Evolutionary conservation across 2,797 vertebrate genomes (phyloP).

Genomic region (Lagorchestes hirsutus): DNA sequence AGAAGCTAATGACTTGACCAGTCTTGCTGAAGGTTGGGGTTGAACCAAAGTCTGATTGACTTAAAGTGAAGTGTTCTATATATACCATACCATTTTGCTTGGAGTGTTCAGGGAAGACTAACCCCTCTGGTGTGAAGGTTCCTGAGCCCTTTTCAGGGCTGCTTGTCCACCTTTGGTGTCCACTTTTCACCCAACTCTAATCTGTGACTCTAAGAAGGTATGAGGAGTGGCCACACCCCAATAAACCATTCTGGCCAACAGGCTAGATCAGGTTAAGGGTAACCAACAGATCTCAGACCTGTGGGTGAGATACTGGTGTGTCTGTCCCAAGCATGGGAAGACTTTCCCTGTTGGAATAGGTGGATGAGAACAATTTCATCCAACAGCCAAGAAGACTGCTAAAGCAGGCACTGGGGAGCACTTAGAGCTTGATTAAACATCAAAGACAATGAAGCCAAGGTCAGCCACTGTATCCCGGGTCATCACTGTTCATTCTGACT

Average conservation of each 20-base stretch:
- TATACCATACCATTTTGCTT: background rate
- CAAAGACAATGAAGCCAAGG: background rate
- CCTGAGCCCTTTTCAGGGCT: background rate
- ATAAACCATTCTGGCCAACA: background rate
- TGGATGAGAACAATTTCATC: background rate
- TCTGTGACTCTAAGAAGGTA: background rate
- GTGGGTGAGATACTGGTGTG: background rate
- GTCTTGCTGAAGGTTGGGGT: background rate
- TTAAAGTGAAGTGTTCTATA: background rate
- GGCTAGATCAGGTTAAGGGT: background rate
- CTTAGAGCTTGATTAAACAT: background rate
- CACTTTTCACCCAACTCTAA: background rate
- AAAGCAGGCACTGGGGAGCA: too few species aligned
- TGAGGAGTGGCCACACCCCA: background rate
- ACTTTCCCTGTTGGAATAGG: background rate
- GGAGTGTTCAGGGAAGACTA: too few species aligned
- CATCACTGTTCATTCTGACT: background rate
- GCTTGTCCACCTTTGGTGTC: background rate
- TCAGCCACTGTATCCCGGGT: background rate
- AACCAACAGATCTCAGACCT: background rate
- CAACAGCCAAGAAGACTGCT: background rate
- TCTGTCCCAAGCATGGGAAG: too few species aligned
- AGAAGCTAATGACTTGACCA: background rate
- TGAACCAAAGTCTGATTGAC: background rate
- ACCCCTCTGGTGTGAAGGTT: too few species aligned